phyloP scores from a whole-genome alignment of 2,888 invertebrate genomes.

The Byasa hedistus region DNA sequence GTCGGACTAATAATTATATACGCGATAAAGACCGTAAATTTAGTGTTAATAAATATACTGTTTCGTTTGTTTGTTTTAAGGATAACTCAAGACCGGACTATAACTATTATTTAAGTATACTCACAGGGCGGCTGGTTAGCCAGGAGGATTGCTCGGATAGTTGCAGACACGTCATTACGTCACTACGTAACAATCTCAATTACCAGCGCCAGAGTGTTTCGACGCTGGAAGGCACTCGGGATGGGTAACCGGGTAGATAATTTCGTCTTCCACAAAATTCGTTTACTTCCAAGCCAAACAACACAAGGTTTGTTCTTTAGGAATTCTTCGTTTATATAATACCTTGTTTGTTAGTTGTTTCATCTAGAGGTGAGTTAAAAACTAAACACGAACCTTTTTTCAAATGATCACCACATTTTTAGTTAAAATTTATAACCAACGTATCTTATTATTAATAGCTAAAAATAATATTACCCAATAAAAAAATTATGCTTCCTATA shows the following conservation, averaged over 20 bases:
- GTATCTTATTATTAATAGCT: no score
- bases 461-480: no score
- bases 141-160: conserved; percentile 48
- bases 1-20: no score
- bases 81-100: no score
- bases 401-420: no score
- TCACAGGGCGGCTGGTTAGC: conserved; percentile 32
- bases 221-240: conserved; percentile 42
- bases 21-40: no score
- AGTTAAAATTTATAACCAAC: no score
- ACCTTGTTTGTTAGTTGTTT: background rate
- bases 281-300: conserved; percentile 1
- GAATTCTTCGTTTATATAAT: background rate
- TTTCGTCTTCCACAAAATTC: conserved; percentile 29
- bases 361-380: background rate
- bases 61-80: no score
- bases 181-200: conserved; percentile 58
- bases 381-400: background rate
- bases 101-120: conserved; percentile 1
- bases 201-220: conserved; percentile 37
- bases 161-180: conserved; percentile 55
- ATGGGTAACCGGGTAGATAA: conserved; percentile 49
- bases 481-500: no score
- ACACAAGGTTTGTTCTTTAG: background rate
- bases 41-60: no score